Evolutionary conservation across 2,113 vertebrate species (phyloP).

Genomic region (Desmodus rotundus): DNA sequence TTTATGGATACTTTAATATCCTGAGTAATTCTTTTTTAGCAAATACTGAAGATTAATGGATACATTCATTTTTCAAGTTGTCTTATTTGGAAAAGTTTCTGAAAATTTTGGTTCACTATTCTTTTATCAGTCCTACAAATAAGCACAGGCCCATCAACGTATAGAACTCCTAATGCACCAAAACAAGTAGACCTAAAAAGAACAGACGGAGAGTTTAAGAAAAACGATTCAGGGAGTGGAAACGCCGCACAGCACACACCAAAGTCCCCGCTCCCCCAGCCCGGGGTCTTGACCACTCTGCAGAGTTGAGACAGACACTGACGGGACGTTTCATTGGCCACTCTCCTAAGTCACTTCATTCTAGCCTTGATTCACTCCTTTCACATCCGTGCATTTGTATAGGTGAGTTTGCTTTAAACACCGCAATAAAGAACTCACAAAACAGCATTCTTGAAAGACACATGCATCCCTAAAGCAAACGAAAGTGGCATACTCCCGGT

Average conservation of each 20-base stretch:
- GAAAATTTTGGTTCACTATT: not conserved
- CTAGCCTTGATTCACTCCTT: not conserved
- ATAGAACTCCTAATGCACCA: not conserved
- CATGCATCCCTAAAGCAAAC: not conserved
- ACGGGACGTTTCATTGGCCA: not conserved
- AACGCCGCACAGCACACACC: not conserved
- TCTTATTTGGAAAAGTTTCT: not conserved
- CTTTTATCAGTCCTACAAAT: not conserved
- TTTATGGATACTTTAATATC: not conserved
- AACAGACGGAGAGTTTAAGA: not conserved
- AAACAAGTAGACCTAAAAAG: not conserved
- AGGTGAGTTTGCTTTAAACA: not conserved
- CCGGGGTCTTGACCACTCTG: not conserved
- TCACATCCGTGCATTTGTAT: not conserved
- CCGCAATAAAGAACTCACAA: conserved; percentile 1
- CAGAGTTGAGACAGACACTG: not conserved
- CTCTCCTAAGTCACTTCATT: not conserved
- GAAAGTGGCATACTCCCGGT: not conserved
- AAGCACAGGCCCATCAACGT: not conserved
- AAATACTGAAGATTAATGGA: not conserved
- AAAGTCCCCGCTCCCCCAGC: not conserved
- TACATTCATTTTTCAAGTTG: conserved; percentile 5
- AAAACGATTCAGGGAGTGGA: not conserved
- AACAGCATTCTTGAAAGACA: not conserved
- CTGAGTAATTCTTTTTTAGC: not conserved